Evolutionary conservation across 2,113 vertebrate species (phyloP), one percentile per base, ranked within the genome.

Genomic region (Furnarius figulus): DNA sequence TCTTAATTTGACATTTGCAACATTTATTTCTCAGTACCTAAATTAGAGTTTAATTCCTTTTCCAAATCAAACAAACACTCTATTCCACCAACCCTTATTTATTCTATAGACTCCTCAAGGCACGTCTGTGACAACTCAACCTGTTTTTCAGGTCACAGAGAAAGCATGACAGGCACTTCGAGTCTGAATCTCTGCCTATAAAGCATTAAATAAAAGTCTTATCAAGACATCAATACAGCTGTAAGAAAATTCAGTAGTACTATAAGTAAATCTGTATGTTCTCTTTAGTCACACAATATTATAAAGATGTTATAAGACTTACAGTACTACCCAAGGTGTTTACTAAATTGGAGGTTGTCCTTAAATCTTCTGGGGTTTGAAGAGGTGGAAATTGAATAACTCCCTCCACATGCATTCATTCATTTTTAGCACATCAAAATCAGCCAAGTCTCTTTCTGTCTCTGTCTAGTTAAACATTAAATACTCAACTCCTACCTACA

Each of bases 371-470:
- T 14, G 6, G 35, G 22, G 4, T 65, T 77, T 95, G 72, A 42
- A 94, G 46, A 87, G 24, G 47, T 67, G 40, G 90, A 88, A 84
- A 88, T 25, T 19, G n/a, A 84, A 47, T 62, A 50, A 39, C 44
- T 83, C 19, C 27, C 25, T 77, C 59, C 15, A 2, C 52, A 20
- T 22, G 14, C 30, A 86, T 67, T 88, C 52, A 86, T 92, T 92
- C 76, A 74, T 79, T 94, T 88, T 92, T 78, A 92, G 37, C 85
- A 93, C 56, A 56, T 81, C 35, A 53, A 78, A 96, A 90, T 84
- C 63, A 95, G 79, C 42, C 82, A 96, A 90, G 61, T 33, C 42
- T 86, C n/a, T 67, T 90, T 75, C 75, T 67, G 12, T 63, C 19
- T 79, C 74, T 83, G 31, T 73, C 67, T 74, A 62, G 79, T 95